These are phyloP conservation scores for Drosophila pegasa DNA, from an alignment of 2,888 invertebrate species.

Conservation along the genomic window DNA sequence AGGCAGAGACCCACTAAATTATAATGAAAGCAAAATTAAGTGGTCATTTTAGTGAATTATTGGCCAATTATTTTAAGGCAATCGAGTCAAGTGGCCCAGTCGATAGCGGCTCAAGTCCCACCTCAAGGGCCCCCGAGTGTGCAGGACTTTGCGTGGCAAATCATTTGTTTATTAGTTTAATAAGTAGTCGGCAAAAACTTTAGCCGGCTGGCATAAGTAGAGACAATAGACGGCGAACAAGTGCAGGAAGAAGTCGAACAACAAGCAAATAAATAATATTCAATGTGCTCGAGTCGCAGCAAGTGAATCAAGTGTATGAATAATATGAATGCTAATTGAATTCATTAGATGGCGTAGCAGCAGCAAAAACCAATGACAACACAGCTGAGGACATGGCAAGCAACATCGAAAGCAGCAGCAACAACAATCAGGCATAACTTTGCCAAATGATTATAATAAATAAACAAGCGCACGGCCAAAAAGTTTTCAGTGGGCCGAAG, in stretches of 20 bases:
- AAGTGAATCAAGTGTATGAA: slow-evolving; percentile 75
- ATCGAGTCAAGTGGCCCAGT: slow-evolving; percentile 69
- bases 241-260: slow-evolving; percentile 29
- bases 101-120: slow-evolving; percentile 23
- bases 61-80: slow-evolving; percentile 79
- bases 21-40: slow-evolving; percentile 71
- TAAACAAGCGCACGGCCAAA: slow-evolving; percentile 55
- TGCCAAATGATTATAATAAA: slow-evolving; percentile 66
- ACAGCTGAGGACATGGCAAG: slow-evolving; percentile 58
- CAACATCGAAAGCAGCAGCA: slow-evolving; percentile 31
- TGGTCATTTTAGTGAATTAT: slow-evolving; percentile 77
- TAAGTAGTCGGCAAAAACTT: slow-evolving; percentile 52
- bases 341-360: slow-evolving; percentile 55
- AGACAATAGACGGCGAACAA: slow-evolving; percentile 29
- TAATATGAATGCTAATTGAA: slow-evolving; percentile 81
- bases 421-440: slow-evolving; percentile 55
- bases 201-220: slow-evolving; percentile 37
- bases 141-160: slow-evolving; percentile 65
- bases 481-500: slow-evolving; percentile 42
- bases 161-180: slow-evolving; percentile 75
- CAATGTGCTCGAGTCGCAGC: slow-evolving; percentile 51
- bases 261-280: slow-evolving; percentile 69
- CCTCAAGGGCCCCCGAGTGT: slow-evolving; percentile 12
- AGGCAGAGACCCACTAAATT: slow-evolving; percentile 50
- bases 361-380: slow-evolving; percentile 33